Base-by-base conservation (phyloP, 2,888 invertebrate genomes). In the Perizoma affinitatum region DNA sequence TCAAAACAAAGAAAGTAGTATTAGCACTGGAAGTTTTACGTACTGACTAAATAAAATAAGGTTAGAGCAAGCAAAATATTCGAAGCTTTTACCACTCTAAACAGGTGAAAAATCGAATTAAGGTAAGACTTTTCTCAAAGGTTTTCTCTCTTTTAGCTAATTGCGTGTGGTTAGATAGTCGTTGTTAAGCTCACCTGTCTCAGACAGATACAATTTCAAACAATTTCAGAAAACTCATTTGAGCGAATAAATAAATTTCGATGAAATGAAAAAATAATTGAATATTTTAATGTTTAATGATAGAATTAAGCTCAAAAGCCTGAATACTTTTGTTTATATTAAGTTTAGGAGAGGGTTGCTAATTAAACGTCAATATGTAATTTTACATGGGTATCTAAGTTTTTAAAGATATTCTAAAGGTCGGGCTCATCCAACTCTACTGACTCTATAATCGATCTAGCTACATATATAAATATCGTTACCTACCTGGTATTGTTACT, bases 71-170 rank as follows among this genome's bases (percentile, higher is more conserved):
- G 22, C 22, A 22, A 38, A 34, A 42, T 55, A 36, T 40, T 55
- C 54, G 49, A 51, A 54, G 54, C 46, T 57, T 53, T 43, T 34
- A 48, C 36, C 34, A 10, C 36, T 10, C 41, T 46, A 51, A 51
- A 55, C 50, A 51, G 54, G 54, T 51, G 58, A 62, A 62, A 40
- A 62, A 58, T 54, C 50, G 58, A 51, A 62, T 58, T 58, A 54
- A 45, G 45, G 36, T 36, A 46, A 45, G 41, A 42, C 22, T 53
- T 49, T 58, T 47, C 42, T 46, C 46, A 43, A 34, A 40, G 38
- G 38, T 47, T 45, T 45, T 56, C 38, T 46, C 41, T 50, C 41
- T 43, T 49, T 53, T 0, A 47, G 4, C 35, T 36, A 22, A 48
- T 42, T 41, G 22, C 8, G 9, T 11, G 5, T 35, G n/a, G 38